Evolutionary conservation across 53 echinoderm and acorn worm species (phyloP).

Genomic region (Zoroaster sp.): DNA sequence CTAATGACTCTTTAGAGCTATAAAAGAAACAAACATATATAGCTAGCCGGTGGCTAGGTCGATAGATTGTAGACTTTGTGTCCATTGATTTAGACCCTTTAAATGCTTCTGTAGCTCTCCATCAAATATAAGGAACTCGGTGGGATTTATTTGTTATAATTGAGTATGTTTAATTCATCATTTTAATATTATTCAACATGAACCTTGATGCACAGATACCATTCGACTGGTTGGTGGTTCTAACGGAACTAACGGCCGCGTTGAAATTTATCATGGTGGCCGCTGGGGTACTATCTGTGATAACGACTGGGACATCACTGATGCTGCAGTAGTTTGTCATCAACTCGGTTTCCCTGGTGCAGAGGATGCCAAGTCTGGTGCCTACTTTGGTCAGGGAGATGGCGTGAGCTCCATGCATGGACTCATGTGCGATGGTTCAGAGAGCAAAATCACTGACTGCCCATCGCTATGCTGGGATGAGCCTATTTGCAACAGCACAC

Average conservation of each 20-base stretch:
- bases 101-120: too few relatives aligned
- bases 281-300: slow-evolving; percentile 31
- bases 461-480: slow-evolving; percentile 33
- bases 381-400: slow-evolving; percentile 28
- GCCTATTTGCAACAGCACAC: slow-evolving; percentile 8
- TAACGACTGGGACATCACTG: slow-evolving; percentile 34
- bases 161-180: too few relatives aligned
- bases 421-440: slow-evolving; percentile 7
- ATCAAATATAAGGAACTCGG: too few relatives aligned
- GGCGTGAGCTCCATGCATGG: slow-evolving; percentile 14
- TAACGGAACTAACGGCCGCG: background rate
- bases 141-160: too few relatives aligned
- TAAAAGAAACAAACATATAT: too few relatives aligned
- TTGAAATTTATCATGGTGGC: slow-evolving; percentile 16
- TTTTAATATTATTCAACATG: background rate
- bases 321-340: slow-evolving; percentile 13
- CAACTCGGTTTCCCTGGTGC: slow-evolving; percentile 23
- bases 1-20: too few relatives aligned
- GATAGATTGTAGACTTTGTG: too few relatives aligned
- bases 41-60: too few relatives aligned
- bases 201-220: background rate
- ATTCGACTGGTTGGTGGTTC: slow-evolving; percentile 28
- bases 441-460: slow-evolving; percentile 30
- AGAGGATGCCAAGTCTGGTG: background rate
- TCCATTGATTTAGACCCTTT: too few relatives aligned